Base-by-base conservation (phyloP, 2,888 invertebrate species). In the Andrena haemorrhoa region DNA sequence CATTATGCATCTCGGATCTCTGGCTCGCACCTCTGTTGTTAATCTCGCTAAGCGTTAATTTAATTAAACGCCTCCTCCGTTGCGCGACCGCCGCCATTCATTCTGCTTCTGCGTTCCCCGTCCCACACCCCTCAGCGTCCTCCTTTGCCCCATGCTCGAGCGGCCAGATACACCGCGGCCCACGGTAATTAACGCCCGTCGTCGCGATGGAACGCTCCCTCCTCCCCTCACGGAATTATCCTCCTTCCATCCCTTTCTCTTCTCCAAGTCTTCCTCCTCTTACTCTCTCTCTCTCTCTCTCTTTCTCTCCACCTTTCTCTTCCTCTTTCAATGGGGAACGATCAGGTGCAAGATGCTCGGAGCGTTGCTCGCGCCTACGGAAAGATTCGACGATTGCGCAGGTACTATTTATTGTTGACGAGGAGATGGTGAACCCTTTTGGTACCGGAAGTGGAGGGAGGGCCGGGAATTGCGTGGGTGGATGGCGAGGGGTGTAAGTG, bases 1-100 rank as follows among this genome's bases (percentile, higher is more conserved):
- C 93, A 93, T 94, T 93, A 94, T 93, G 93, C 93, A 93, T 93
- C 93, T 93, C 88, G 88, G 91, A 93, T 93, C 92, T 93, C 91
- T 89, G 88, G 41, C 91, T 92, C 92, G 91, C 93, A 92, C 93
- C 93, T 93, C 90, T 89, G 92, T 93, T 94, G 93, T 94, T 94
- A 93, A 93, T 93, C 93, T 93, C 91, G 89, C 91, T 92, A 92
- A 93, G 93, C 92, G 93, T 93, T 93, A 92, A 93, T 93, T 93
- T 93, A 94, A 93, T 93, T 93, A 93, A 93, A 93, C 88, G 91
- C 91, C 91, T 89, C 89, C 90, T 85, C 87, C 89, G 84, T 35
- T 70, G 70, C 74, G 78, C 76, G 84, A 78, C 88, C 89, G 86
- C 84, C 41, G 81, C 87, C 76, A 81, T 85, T 86, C 86, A 83